These are phyloP conservation scores for Chloroclysta siterata DNA, from an alignment of 2,888 invertebrate genomes.

Conservation along the genomic window DNA sequence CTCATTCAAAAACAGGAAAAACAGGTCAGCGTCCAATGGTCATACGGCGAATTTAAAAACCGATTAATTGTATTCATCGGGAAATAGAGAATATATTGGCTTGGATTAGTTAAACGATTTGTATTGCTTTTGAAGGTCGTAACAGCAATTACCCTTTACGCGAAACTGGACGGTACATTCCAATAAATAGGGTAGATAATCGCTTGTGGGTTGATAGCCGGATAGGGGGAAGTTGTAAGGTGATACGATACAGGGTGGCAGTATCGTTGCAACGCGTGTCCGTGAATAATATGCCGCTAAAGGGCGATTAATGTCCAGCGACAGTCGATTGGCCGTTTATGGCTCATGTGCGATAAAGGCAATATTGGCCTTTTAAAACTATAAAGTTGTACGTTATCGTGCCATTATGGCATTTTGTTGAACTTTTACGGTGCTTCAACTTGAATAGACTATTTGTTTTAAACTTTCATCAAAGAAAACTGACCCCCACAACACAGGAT, in stretches of 20 bases:
- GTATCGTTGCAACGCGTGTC: constrained; percentile 78
- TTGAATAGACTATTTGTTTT: constrained; percentile 1
- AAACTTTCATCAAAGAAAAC: neutral
- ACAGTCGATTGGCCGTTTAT: constrained; percentile 65
- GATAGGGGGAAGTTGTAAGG: constrained; percentile 49
- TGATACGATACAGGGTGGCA: constrained; percentile 64
- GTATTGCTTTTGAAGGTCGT: constrained; percentile 39
- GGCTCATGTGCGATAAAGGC: constrained; percentile 50
- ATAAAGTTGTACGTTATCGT: constrained; percentile 32
- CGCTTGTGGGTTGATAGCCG: constrained; percentile 31
- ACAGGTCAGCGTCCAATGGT: constrained; percentile 58
- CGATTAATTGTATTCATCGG: constrained; percentile 80
- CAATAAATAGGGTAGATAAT: constrained; percentile 40
- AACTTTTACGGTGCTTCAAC: constrained; percentile 16
- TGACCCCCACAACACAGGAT: too few species aligned
- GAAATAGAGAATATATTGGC: constrained; percentile 81
- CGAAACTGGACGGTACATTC: constrained; percentile 34
- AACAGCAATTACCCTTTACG: constrained; percentile 21
- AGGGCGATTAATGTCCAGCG: constrained; percentile 79
- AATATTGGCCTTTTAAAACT: constrained; percentile 37
- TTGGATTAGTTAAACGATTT: constrained; percentile 78
- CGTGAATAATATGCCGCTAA: constrained; percentile 83
- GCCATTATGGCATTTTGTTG: constrained; percentile 18
- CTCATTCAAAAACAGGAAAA: constrained; percentile 32
- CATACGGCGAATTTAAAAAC: constrained; percentile 72